Evolutionary conservation across 1,140 invertebrate species (phyloP), one percentile per base, ranked within the genome.

Genomic region (Oscheius sp.): DNA sequence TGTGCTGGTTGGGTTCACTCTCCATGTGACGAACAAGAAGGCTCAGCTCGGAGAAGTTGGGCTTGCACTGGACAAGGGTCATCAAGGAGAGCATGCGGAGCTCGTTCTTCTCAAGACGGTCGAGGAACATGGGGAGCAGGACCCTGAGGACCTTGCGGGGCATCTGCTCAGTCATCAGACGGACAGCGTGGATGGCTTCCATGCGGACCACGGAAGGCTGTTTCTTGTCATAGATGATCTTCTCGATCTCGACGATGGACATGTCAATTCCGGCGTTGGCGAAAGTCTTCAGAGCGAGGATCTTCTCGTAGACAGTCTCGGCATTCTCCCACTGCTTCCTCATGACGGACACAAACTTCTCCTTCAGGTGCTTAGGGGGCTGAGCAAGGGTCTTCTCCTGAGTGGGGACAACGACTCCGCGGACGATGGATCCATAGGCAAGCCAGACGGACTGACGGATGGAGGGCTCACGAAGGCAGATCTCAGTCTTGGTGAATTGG

Each of bases 151-250:
- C 74, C 80, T 82, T 67, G 67, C 70, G 66, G 29, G 79, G 81
- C 38, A 77, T 61, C 31, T 68, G 35, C 10, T 55, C 42, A 1
- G 73, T 65, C 13, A 84, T 66, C 31, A 76, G 80, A 46, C 81
- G 66, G 13, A 84, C 68, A 45, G 79, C 79, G 38, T 80, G 82
- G 36, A 84, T 78, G 29, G 83, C 83, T 23, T 78, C 73, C n/a
- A 76, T 55, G 38, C 84, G 76, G 35, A 79, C 52, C 20, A 79
- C 67, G 13, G 45, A 45, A 10, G 79, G 74, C 63, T 76, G 34
- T 10, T 72, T 66, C 58, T 45, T 65, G 66, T 85, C 78, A 28
- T 61, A 15, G 34, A 84, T 76, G 45, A 80, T 45, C 49, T 68
- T 71, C 20, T 79, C 74, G 10, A 80, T 32, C 13, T 74, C 45